Evolutionary conservation across 2,888 invertebrate genomes (phyloP), one percentile per base, ranked within the genome.

Genomic region (Herminia tarsipennalis): DNA sequence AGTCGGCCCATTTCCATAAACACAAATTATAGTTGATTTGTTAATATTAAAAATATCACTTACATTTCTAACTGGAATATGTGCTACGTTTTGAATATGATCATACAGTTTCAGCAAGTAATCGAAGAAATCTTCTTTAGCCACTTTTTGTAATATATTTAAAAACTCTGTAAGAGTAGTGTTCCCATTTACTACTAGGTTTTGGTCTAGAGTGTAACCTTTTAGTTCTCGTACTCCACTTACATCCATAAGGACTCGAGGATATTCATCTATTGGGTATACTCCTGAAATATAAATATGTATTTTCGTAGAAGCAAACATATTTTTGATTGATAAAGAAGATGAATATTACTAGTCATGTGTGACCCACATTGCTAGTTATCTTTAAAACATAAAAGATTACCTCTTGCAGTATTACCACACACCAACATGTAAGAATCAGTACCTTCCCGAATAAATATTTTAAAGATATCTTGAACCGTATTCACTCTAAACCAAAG

Each of bases 371-470:
- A n/a, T n/a, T n/a, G n/a, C n/a, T n/a, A n/a, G n/a, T n/a, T n/a
- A n/a, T n/a, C n/a, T n/a, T n/a, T n/a, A n/a, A n/a, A n/a, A n/a
- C n/a, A n/a, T n/a, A n/a, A n/a, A n/a, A 18, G n/a, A 5, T 40
- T 54, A 95, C 96, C 97, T 79, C 94, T 94, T 2, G 94, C 95
- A 1, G 96, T 96, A 69, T 96, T 96, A 9, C 96, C 96, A 14
- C 94, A 94, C 0, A 96, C 92, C 5, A 96, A 73, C 78, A 94
- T 92, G 56, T 95, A 95, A 5, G 86, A 83, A 2, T 84, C 76
- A 3, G 49, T 56, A 4, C 86, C 73, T 5, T 84, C 79, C 33
- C 83, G 72, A 52, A 27, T 17, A 30, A 94, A 85, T 29, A 93
- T 75, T 9, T 79, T 66, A 68, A 94, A 92, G 32, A 94, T 78